Conservation (phyloP, 2,113 vertebrate species). For the Clinocottus analis region DNA sequence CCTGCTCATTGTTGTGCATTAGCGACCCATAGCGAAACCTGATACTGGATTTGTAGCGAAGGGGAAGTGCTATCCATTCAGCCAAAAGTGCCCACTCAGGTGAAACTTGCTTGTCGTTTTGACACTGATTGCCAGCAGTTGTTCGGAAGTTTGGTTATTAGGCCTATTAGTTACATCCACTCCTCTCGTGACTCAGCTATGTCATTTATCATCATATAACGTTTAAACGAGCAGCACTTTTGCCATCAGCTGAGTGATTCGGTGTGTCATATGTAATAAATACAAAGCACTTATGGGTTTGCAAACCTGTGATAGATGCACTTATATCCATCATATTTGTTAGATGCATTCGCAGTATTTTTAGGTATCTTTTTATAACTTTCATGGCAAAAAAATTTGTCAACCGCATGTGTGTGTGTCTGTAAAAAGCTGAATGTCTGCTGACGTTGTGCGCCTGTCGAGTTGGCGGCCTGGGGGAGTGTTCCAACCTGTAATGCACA, state of each 20-base stretch:
- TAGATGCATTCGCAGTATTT: neutral
- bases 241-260: slow-evolving; percentile 11
- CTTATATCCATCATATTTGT: neutral
- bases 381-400: neutral
- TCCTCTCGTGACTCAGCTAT: slow-evolving; percentile 16
- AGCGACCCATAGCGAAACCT: slow-evolving; percentile 63
- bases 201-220: slow-evolving; percentile 23
- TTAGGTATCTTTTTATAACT: neutral
- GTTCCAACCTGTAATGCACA: slow-evolving; percentile 19
- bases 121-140: slow-evolving; percentile 64
- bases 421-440: neutral
- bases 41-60: slow-evolving; percentile 61
- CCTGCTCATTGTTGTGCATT: slow-evolving; percentile 64
- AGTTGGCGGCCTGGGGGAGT: neutral
- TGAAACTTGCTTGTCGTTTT: slow-evolving; percentile 63
- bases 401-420: neutral
- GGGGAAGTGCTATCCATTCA: slow-evolving; percentile 62
- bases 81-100: slow-evolving; percentile 73
- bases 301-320: neutral
- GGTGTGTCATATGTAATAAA: slow-evolving; percentile 34
- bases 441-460: neutral
- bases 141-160: slow-evolving; percentile 24
- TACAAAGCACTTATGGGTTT: slow-evolving; percentile 16
- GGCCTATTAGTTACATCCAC: neutral
- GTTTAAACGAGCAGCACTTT: slow-evolving; percentile 26